A percentile compares a stretch with the other conserved stretches of the same genome.
Evolutionary conservation across 2,113 vertebrate genomes (phyloP).

Genomic region (Catharus minimus): DNA sequence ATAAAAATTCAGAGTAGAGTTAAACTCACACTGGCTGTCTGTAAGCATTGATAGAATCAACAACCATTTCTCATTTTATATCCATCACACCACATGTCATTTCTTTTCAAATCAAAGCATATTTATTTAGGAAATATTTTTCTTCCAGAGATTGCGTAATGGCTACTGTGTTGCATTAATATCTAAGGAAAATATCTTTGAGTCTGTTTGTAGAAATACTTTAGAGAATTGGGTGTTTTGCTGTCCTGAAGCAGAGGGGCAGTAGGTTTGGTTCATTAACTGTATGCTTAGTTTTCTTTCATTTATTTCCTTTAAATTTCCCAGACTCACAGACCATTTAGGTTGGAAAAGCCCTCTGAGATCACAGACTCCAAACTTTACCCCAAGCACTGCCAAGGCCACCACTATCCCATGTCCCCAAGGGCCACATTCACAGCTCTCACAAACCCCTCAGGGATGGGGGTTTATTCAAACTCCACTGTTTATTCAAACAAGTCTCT

Average conservation of each 20-base stretch:
- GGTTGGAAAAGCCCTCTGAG: background rate
- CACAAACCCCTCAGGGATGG: background rate
- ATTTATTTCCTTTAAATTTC: background rate
- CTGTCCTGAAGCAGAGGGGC: background rate
- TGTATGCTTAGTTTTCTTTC: background rate
- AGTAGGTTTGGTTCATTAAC: background rate
- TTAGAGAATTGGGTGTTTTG: too few species aligned
- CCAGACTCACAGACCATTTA: background rate
- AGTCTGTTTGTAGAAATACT: background rate
- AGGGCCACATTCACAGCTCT: background rate
- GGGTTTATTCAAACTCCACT: background rate
- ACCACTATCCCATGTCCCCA: background rate
- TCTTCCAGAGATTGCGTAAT: background rate
- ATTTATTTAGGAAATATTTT: background rate
- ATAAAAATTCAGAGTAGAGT: background rate
- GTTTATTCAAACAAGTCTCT: background rate
- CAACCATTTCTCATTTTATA: background rate
- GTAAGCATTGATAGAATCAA: background rate
- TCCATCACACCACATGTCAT: background rate
- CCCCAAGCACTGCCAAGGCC: too few species aligned
- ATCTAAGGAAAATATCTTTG: background rate
- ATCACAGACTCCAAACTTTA: background rate
- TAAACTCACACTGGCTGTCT: background rate
- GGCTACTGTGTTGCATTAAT: background rate
- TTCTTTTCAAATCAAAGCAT: background rate